Conservation (phyloP, 2,797 vertebrate species). For the Nasua narica region DNA sequence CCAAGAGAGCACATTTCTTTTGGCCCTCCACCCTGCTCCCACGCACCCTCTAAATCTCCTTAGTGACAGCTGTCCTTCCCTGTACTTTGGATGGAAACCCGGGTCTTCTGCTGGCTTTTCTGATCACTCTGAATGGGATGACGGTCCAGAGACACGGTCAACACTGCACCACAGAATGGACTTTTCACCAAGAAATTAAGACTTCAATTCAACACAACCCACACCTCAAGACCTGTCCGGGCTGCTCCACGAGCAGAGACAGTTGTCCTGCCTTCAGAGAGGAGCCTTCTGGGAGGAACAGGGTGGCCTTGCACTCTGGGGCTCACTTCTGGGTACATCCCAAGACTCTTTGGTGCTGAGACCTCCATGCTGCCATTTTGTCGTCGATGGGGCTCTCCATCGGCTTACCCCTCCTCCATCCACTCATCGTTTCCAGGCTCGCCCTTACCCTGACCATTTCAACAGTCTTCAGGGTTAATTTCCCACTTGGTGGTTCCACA, state of each 20-base stretch:
- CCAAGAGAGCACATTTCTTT: background rate
- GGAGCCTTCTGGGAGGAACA: background rate
- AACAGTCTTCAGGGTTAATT: background rate
- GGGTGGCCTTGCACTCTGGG: background rate
- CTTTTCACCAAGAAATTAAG: background rate
- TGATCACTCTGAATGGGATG: background rate
- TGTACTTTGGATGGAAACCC: background rate
- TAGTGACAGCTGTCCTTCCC: background rate
- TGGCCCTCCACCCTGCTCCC: too few relatives aligned
- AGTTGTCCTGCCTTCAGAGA: background rate
- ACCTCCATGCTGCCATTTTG: background rate
- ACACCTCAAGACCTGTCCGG: background rate
- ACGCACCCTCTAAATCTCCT: background rate
- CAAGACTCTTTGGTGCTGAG: background rate
- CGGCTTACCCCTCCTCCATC: background rate
- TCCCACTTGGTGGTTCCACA: background rate
- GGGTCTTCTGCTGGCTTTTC: background rate
- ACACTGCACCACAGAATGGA: background rate
- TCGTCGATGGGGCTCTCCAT: background rate
- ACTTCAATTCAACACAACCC: background rate
- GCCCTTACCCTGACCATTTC: too few relatives aligned
- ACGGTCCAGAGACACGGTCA: background rate
- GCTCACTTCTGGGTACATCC: background rate
- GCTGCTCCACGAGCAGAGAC: background rate
- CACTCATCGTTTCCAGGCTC: background rate